A percentile compares a stretch with the other conserved stretches of the same genome.
Evolutionary conservation across 2,888 invertebrate species (phyloP).

Genomic region (Drosophila recens): DNA sequence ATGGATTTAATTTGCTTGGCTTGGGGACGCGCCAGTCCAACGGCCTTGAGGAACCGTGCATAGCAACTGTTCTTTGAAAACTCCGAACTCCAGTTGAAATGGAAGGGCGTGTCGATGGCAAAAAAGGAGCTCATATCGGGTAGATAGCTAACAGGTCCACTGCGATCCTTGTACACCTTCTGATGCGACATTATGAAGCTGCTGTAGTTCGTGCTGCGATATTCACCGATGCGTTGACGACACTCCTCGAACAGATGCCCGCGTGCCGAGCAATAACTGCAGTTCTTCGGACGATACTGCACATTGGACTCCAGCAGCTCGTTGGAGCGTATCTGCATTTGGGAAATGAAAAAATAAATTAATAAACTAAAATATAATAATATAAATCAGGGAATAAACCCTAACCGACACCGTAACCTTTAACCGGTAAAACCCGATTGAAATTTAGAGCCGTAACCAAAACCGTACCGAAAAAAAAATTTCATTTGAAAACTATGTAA

Average conservation of each 20-base stretch:
- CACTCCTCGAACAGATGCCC: constrained; percentile 86
- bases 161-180: constrained; percentile 81
- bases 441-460: no score
- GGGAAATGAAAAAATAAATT: constrained; percentile 32
- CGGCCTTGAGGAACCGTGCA: constrained; percentile 80
- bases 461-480: no score
- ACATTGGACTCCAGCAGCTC: constrained; percentile 76
- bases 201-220: constrained; percentile 59
- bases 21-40: constrained; percentile 69
- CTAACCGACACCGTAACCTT: no score
- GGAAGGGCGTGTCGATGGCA: constrained; percentile 64
- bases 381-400: no score
- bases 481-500: no score
- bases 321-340: constrained; percentile 86
- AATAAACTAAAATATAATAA: no score
- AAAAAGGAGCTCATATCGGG: constrained; percentile 61
- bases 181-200: constrained; percentile 82
- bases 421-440: no score
- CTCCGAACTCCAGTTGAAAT: constrained; percentile 71
- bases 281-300: constrained; percentile 84
- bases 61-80: constrained; percentile 72
- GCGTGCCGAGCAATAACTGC: constrained; percentile 87
- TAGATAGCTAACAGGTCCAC: constrained; percentile 26
- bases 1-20: constrained; percentile 12
- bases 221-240: constrained; percentile 80